Base-by-base conservation (phyloP, 2,888 invertebrate genomes). In the Heliconius cydno region DNA sequence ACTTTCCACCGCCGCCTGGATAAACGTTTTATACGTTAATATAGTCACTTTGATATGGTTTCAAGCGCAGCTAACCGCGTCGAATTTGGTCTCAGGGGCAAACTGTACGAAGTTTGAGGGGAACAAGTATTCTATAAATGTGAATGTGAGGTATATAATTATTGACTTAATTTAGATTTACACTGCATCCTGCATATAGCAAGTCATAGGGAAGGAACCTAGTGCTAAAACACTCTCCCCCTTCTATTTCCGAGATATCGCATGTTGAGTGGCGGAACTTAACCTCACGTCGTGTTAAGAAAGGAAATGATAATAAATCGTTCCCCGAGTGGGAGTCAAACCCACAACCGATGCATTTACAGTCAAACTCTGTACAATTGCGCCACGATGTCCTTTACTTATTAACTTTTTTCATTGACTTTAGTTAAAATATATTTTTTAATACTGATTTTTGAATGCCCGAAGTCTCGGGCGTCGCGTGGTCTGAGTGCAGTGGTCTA, bases 241-340 rank as follows among this genome's bases (percentile, higher is more conserved):
- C 28, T 15, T n/a, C 2, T 28, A 0, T 0, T 0, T 1, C 9
- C 6, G 10, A 22, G 52, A 22, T 9, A 22, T 22, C 2, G 9
- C 57, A 5, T n/a, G 57, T 22, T 60, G n/a, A 60, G 57, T n/a
- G 57, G 10, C 22, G 22, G 57, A 57, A 57, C 22, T 57, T 9
- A 57, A 57, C 57, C 3, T 6, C 57, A 6, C 5, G 0, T 57
- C 3, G 9, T 2, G 1, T 57, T 10, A n/a, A n/a, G 0, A 3
- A 0, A 10, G 10, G 9, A 22, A 57, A 57, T 57, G 22, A 57
- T 9, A 57, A 57, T 57, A 57, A 22, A 2, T 9, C 22, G 22
- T 57, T 22, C 22, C 57, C 57, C 22, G 19, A 19, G 2, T 22
- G 57, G 57, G 9, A 3, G 22, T 22, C 57, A 15, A 57, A 57